Evolutionary conservation across 2,888 invertebrate species (phyloP).

Genomic region (Uloborus plumipes): DNA sequence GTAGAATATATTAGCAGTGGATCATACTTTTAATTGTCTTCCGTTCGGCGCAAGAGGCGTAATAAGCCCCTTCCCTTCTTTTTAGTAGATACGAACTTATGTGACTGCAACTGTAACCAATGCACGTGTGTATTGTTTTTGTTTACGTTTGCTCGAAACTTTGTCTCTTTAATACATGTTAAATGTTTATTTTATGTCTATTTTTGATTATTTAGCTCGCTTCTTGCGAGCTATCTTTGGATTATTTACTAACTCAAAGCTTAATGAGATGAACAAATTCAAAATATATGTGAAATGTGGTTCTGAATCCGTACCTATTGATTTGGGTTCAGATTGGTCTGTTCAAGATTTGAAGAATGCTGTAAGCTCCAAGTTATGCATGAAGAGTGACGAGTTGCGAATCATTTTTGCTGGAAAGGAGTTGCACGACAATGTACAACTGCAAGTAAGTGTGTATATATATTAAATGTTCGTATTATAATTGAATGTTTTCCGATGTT

Average conservation of each 20-base stretch:
- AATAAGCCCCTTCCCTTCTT: too few species aligned
- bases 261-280: slow-evolving; percentile 26
- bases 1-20: too few species aligned
- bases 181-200: slow-evolving; percentile 13
- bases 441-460: slow-evolving; percentile 75
- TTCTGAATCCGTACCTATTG: slow-evolving; percentile 36
- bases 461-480: too few species aligned
- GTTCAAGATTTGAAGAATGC: slow-evolving; percentile 49
- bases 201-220: slow-evolving; percentile 26
- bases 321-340: slow-evolving; percentile 56
- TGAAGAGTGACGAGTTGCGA: slow-evolving; percentile 48
- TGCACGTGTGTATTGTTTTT: too few species aligned
- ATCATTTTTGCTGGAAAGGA: slow-evolving; percentile 76
- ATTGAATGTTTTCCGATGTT: too few species aligned
- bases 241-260: slow-evolving; percentile 15
- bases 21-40: too few species aligned
- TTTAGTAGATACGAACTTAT: too few species aligned
- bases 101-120: too few species aligned
- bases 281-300: slow-evolving; percentile 60
- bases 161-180: too few species aligned
- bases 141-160: too few species aligned
- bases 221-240: slow-evolving; percentile 28
- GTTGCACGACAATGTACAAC: slow-evolving; percentile 79
- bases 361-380: slow-evolving; percentile 34
- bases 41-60: too few species aligned